Percentiles rank a stretch among this genome's conserved stretches.
phyloP scores from a whole-genome alignment of 2,888 invertebrate genomes.

The Norana najaformis region DNA sequence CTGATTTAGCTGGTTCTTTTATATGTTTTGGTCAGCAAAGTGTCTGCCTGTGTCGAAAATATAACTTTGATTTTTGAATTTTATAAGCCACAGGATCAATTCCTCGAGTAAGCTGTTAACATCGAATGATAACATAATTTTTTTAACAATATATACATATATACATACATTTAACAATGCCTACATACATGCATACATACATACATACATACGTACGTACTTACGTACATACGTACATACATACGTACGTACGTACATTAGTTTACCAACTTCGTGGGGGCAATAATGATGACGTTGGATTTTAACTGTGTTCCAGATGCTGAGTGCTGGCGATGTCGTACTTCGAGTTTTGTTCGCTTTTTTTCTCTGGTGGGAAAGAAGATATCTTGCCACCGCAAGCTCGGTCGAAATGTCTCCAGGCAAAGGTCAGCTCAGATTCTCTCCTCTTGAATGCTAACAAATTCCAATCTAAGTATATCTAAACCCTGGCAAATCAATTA shows the following conservation, averaged over 20 bases:
- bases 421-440: not conserved
- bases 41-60: not conserved
- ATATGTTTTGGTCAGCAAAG: too few species aligned
- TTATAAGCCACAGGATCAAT: not conserved
- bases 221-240: too few species aligned
- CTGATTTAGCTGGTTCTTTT: not conserved
- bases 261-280: not conserved
- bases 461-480: not conserved
- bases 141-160: too few species aligned
- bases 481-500: not conserved
- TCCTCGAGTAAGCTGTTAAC: not conserved
- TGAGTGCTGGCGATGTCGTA: not conserved
- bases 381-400: not conserved
- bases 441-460: not conserved
- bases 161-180: too few species aligned
- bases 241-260: too few species aligned
- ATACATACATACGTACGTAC: too few species aligned
- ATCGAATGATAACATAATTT: not conserved
- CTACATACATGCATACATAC: too few species aligned
- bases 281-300: not conserved
- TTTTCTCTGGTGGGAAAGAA: not conserved
- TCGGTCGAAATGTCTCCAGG: not conserved
- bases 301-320: not conserved
- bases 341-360: not conserved
- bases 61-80: not conserved